A percentile compares a stretch with the other conserved stretches of the same genome.
Conservation (phyloP, 1,140 invertebrate genomes). For the Bombus fervidus region DNA sequence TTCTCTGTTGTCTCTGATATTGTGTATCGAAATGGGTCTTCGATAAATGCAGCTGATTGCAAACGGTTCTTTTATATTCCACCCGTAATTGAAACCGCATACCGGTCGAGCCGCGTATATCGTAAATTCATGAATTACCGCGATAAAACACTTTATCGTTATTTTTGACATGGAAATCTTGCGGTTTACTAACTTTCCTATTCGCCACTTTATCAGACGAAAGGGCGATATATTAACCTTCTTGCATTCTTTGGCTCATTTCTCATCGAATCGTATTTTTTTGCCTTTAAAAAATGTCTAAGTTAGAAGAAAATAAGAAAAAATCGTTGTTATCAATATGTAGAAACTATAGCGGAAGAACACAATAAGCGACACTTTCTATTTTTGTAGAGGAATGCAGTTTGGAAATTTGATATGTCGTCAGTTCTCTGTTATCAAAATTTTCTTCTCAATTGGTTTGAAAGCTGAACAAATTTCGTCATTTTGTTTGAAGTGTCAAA, state of each 20-base stretch:
- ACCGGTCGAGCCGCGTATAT: not conserved
- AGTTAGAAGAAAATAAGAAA: no score
- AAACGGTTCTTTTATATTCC: not conserved
- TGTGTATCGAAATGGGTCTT: not conserved
- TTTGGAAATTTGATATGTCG: no score
- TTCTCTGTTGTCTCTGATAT: slow-evolving; percentile 7
- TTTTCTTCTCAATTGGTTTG: no score
- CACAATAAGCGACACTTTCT: no score
- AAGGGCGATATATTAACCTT: not conserved
- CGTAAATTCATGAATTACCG: not conserved
- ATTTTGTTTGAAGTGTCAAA: no score
- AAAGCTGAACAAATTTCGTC: no score
- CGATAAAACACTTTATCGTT: not conserved
- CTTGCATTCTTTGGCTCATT: no score
- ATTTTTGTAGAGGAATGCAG: no score
- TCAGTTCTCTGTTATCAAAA: no score
- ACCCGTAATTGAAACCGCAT: not conserved
- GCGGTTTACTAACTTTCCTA: not conserved
- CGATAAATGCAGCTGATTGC: not conserved
- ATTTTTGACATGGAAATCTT: not conserved
- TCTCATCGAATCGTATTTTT: not conserved
- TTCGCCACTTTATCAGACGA: not conserved
- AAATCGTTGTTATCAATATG: no score
- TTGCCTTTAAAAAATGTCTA: no score
- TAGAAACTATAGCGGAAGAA: no score